phyloP scores from a whole-genome alignment of 2,888 invertebrate genomes.

The Drosophila kanekoi region DNA sequence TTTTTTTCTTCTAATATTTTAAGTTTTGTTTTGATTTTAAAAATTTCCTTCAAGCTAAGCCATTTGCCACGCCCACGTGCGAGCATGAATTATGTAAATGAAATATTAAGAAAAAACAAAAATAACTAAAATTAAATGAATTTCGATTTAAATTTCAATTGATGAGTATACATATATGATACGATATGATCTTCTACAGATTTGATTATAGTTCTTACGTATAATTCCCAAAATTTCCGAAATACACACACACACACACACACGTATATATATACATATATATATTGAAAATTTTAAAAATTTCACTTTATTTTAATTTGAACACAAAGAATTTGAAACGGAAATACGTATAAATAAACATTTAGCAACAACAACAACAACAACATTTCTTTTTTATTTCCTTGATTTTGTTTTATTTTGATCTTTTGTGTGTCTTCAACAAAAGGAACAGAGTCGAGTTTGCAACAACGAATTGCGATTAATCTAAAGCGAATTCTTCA shows the following conservation, averaged over 20 bases:
- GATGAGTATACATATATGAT: background rate
- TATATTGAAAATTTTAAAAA: slow-evolving; percentile 34
- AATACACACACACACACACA: slow-evolving; percentile 23
- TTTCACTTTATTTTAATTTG: slow-evolving; percentile 30
- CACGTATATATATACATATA: background rate
- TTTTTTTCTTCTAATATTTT: slow-evolving; percentile 5
- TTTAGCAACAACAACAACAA: slow-evolving; percentile 28
- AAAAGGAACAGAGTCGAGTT: slow-evolving; percentile 14
- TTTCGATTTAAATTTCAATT: slow-evolving; percentile 14
- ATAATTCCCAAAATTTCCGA: slow-evolving; percentile 35
- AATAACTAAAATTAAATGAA: background rate
- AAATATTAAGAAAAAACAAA: slow-evolving; percentile 1
- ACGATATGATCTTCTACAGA: slow-evolving; percentile 23
- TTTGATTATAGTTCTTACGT: slow-evolving; percentile 23
- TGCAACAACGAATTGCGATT: slow-evolving; percentile 41
- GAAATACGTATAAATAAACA: slow-evolving; percentile 48
- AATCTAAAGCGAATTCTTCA: slow-evolving; percentile 6
- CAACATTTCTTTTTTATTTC: background rate
- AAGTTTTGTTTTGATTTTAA: slow-evolving; percentile 22
- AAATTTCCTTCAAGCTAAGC: background rate
- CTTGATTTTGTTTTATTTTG: slow-evolving; percentile 49
- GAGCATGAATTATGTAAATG: slow-evolving; percentile 3
- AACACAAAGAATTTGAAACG: slow-evolving; percentile 24
- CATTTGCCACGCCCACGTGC: slow-evolving; percentile 29
- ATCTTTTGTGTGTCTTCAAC: no score